Evolutionary conservation across 2,888 invertebrate genomes (phyloP), one percentile per base, ranked within the genome.

Genomic region (Drymonia ruficornis): DNA sequence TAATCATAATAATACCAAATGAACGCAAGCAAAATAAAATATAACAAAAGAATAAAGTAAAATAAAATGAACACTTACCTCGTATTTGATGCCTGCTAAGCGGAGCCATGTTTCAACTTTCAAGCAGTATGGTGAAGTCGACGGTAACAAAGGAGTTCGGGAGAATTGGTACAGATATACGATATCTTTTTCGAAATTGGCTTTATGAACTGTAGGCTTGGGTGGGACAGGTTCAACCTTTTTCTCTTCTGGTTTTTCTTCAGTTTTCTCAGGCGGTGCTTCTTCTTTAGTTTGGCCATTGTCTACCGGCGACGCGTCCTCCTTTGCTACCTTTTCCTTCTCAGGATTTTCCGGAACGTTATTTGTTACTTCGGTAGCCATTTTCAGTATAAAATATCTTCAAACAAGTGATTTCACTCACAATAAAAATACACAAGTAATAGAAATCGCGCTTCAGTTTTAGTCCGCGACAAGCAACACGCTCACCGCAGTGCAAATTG

Each of bases 61-160:
- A 47, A 28, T 46, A 56, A 49, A 34, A 45, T n/a, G n/a, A 48
- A 15, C 56, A 82, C 95, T 94, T 93, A 98, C 98, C 97, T 98
- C 98, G 92, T 98, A 98, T 93, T 97, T 97, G 86, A 98, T 94
- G 84, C 96, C 97, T 81, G 96, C 96, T 78, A 98, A 95, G 84
- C 98, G 95, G 71, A 99, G 94, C 98, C 98, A 98, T 80, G 98
- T 98, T 94, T 99, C 98, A 76, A 98, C 97, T 95, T 98, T 98
- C 85, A 98, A 95, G 93, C 98, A 98, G 90, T 96, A 98, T 56
- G 98, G 97, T 70, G 98, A 98, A 76, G 97, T 94, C 62, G 98
- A 98, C 59, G 98, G 98, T 82, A 98, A 93, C 83, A 97, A 93
- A 70, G 98, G 97, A 71, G 97, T 97, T 82, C 98, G 95, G 70